Evolutionary conservation across 2,888 invertebrate genomes (phyloP), one percentile per base, ranked within the genome.

Genomic region (Axea sp.): DNA sequence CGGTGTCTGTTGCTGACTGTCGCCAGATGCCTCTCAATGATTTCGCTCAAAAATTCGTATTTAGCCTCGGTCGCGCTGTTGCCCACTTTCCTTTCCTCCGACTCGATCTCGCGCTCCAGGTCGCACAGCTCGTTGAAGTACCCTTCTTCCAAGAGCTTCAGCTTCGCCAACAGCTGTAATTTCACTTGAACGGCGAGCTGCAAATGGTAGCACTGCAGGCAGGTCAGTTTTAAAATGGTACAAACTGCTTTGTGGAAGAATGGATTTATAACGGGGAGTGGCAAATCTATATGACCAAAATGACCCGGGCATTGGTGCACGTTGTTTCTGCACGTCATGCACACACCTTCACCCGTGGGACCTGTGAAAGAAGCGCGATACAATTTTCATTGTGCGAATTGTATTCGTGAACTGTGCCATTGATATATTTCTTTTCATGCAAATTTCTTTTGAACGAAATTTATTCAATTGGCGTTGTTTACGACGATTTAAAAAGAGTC

Each of bases 241-340:
- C 90, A 91, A 9, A 98, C 89, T 19, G 92, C 90, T 82, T 92
- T 93, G 74, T 94, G 93, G 82, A 96, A 96, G 39, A 99, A 84
- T 0, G 99, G 98, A 89, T 99, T 98, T 62, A 95, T 93, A 0
- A 96, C 94, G 0, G 96, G 92, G 6, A 98, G 88, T 0, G 96
- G 95, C 0, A 99, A 89, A 77, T 95, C 94, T 74, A 99, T 97
- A 84, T 98, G 96, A 0, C 99, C 99, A 87, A 96, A 93, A 88
- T 99, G 99, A 0, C 99, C 99, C 0, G 94, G 92, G 84, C 98
- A 98, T 73, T 91, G 89, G 3, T 90, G 84, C 35, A 91, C 85
- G 9, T 90, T 90, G 76, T 92, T 90, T 5, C 91, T 90, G 83
- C 98, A 99, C 3, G 97, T 97, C 1, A 89, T 89, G 86, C 98